Percentiles rank a stretch among this genome's conserved stretches.
phyloP scores from a whole-genome alignment of 2,888 invertebrate genomes.

The Hydrotaea diabolus region DNA sequence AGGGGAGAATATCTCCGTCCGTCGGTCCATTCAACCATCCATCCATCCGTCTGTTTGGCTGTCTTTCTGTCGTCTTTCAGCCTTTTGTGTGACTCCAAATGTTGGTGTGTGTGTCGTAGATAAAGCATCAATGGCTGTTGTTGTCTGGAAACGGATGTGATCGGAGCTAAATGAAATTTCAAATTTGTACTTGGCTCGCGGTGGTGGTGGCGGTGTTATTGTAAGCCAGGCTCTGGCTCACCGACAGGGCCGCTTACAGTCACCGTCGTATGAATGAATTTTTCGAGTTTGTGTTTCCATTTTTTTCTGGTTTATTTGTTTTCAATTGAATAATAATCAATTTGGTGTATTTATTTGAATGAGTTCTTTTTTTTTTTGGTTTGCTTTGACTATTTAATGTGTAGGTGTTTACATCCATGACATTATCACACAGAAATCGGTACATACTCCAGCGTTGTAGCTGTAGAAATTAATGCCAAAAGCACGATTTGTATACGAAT shows the following conservation, averaged over 20 bases:
- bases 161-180: slow-evolving; percentile 31
- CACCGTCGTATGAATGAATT: slow-evolving; percentile 37
- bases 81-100: slow-evolving; percentile 56
- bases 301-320: background rate
- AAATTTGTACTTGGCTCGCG: slow-evolving; percentile 17
- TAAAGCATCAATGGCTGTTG: slow-evolving; percentile 39
- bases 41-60: slow-evolving; percentile 38
- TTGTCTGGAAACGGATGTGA: slow-evolving; percentile 61
- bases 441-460: background rate
- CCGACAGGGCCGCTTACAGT: background rate
- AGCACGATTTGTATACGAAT: background rate
- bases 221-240: background rate
- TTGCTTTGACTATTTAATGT: slow-evolving; percentile 14
- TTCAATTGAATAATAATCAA: slow-evolving; percentile 36
- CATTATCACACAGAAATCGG: slow-evolving; percentile 28
- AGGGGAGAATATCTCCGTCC: background rate
- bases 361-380: no score
- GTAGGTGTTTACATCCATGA: slow-evolving; percentile 52
- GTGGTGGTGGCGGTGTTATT: background rate
- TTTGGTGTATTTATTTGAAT: slow-evolving; percentile 6
- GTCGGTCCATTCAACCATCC: slow-evolving; percentile 11
- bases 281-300: background rate
- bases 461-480: background rate
- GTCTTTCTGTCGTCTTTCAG: slow-evolving; percentile 28
- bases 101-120: slow-evolving; percentile 24